These are phyloP conservation scores for Sarcophaga bullata DNA, from an alignment of 1,140 invertebrate species.

Conservation along the genomic window DNA sequence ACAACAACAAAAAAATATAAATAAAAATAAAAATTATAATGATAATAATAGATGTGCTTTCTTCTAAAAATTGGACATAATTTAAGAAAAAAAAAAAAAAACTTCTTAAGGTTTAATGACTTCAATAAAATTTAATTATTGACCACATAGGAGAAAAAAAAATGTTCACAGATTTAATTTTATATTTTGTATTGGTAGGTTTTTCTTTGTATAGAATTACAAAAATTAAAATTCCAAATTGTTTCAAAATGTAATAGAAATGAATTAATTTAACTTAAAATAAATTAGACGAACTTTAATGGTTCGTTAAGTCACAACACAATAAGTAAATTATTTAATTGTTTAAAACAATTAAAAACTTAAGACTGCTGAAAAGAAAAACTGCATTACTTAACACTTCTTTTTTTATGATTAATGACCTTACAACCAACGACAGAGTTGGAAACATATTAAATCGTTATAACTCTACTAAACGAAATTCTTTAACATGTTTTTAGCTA, in stretches of 20 bases:
- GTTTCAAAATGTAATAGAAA: too few species aligned
- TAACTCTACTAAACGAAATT: too few species aligned
- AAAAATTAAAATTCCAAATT: too few species aligned
- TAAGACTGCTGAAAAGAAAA: neutral
- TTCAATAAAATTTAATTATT: neutral
- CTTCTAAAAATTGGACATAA: too few species aligned
- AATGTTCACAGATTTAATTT: neutral
- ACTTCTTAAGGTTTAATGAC: neutral
- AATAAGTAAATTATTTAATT: constrained; percentile 27
- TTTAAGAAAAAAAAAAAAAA: too few species aligned
- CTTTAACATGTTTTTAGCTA: too few species aligned
- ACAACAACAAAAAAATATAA: too few species aligned
- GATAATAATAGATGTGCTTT: too few species aligned
- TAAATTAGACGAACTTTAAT: neutral
- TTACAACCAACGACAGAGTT: neutral
- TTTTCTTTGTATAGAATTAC: too few species aligned
- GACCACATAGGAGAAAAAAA: constrained; percentile 33
- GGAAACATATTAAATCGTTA: neutral
- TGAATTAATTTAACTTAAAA: neutral
- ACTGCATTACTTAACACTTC: neutral
- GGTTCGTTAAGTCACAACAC: neutral
- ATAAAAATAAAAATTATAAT: too few species aligned
- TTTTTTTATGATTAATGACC: constrained; percentile 16
- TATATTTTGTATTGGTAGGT: too few species aligned
- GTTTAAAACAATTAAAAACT: constrained; percentile 9